A percentile compares a stretch with the other conserved stretches of the same genome.
These are phyloP conservation scores for Sarotherodon lohbergeri DNA, from an alignment of 2,113 vertebrate species.

Conservation along the genomic window DNA sequence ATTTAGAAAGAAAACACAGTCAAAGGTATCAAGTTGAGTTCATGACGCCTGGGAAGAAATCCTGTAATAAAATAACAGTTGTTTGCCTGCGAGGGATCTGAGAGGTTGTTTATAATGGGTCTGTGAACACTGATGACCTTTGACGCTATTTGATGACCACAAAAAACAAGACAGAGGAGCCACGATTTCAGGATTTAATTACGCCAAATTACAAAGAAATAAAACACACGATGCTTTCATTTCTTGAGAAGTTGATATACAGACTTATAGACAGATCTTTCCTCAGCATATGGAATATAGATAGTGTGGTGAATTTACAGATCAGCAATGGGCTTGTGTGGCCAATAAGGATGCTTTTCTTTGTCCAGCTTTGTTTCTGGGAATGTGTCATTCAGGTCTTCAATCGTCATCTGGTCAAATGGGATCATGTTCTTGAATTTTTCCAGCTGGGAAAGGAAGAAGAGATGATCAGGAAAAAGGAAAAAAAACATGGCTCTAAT, in stretches of 20 bases:
- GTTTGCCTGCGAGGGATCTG: conserved; percentile 1
- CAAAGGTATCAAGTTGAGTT: conserved; percentile 25
- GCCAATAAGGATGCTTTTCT: conserved; percentile 81
- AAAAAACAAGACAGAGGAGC: background rate
- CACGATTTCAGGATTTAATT: background rate
- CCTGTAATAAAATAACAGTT: conserved; percentile 40
- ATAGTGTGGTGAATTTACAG: conserved; percentile 60
- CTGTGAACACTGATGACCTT: conserved; percentile 17
- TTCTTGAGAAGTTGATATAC: background rate
- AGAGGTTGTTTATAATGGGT: conserved; percentile 4
- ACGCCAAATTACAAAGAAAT: background rate
- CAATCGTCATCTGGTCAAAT: conserved; percentile 84
- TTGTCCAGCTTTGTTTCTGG: conserved; percentile 81
- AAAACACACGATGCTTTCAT: background rate
- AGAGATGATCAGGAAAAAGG: background rate
- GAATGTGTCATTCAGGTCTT: conserved; percentile 75
- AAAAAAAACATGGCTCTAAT: background rate
- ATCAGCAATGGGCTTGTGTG: conserved; percentile 77
- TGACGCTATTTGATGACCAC: background rate
- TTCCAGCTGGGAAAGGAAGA: conserved; percentile 66
- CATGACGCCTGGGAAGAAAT: conserved; percentile 35
- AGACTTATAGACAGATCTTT: background rate
- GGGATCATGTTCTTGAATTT: conserved; percentile 82
- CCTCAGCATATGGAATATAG: background rate
- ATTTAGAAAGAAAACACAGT: conserved; percentile 51